Evolutionary conservation across 30 jellyfish, hydroid and myxozoan species (phyloP), one percentile per base, ranked within the genome.

Genomic region (Aurelia sp.): DNA sequence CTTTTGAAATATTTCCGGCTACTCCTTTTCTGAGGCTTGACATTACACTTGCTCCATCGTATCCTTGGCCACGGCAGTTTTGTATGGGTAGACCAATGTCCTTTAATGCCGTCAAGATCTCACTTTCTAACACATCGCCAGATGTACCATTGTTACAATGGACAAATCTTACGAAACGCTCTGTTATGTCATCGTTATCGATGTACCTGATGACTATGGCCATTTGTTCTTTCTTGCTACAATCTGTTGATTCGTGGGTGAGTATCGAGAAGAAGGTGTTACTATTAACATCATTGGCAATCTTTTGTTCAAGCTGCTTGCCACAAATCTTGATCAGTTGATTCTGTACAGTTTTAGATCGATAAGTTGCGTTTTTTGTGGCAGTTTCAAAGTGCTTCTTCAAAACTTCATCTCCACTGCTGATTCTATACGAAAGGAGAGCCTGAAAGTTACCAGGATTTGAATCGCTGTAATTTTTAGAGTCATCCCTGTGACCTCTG

Each of bases 371-470:
- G 50, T 82, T 84, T 77, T 75, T 75, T 30, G 96, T 66, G 17
- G 92, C 91, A 20, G 22, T 61, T 22, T 53, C 50, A 68, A 84
- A 76, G 52, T 78, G 89, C 11, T 78, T 77, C 71, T 76, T 68
- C 35, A 91, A 60, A 22, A 74, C 88, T 19, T 33, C 40, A 69
- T 82, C 97, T 18, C 88, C 96, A 60, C 76, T 82, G 5, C 59
- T 20, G 30, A 91, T 84, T 58, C 96, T 51, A 85, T 33, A 91
- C 30, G 69, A 22, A 58, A 88, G 58, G 15, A 91, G 84, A n/a
- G 80, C 96, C 74, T 68, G 86, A 67, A 82, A 91, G 61, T 91
- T 91, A 5, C 96, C 96, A 6, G 95, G 95, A 38, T 63, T 63
- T 62, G 27, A 18, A 13, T 10, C 16, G n/a, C 40, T 15, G 62